Conservation (phyloP, 2,113 vertebrate species). For the Lynx canadensis region DNA sequence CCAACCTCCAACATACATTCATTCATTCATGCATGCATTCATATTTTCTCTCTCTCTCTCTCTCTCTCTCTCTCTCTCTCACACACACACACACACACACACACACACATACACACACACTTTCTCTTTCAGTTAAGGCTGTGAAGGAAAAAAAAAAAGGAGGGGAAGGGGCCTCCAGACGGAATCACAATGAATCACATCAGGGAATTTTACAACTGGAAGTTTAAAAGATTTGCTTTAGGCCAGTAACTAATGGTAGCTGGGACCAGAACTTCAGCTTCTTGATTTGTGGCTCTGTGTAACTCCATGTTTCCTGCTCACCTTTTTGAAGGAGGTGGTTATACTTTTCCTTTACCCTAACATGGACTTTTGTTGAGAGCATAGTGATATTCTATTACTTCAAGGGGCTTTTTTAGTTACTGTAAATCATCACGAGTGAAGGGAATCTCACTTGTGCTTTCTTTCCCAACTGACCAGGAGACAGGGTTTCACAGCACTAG, state of each 20-base stretch:
- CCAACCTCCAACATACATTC: not conserved
- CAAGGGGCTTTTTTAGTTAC: not conserved
- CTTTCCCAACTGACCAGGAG: not conserved
- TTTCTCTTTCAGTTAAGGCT: not conserved
- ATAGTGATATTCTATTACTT: not conserved
- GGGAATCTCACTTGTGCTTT: not conserved
- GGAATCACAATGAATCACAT: slow-evolving; percentile 11
- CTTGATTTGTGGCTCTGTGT: not conserved
- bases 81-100: not conserved
- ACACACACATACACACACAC: not conserved
- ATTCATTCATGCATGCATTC: not conserved
- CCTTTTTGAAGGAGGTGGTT: not conserved
- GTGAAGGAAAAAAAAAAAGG: not conserved
- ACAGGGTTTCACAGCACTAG: not conserved
- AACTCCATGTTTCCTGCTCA: not conserved
- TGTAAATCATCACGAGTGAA: not conserved
- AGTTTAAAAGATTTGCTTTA: slow-evolving; percentile 29
- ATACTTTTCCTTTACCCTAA: not conserved
- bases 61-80: not conserved
- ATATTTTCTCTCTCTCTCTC: not conserved
- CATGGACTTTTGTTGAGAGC: not conserved
- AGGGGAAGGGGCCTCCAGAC: not conserved
- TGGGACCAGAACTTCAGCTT: not conserved
- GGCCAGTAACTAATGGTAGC: not conserved
- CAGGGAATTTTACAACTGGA: slow-evolving; percentile 20